Conservation (phyloP, 2,888 invertebrate genomes). For the Lasioglossum figueresi region DNA sequence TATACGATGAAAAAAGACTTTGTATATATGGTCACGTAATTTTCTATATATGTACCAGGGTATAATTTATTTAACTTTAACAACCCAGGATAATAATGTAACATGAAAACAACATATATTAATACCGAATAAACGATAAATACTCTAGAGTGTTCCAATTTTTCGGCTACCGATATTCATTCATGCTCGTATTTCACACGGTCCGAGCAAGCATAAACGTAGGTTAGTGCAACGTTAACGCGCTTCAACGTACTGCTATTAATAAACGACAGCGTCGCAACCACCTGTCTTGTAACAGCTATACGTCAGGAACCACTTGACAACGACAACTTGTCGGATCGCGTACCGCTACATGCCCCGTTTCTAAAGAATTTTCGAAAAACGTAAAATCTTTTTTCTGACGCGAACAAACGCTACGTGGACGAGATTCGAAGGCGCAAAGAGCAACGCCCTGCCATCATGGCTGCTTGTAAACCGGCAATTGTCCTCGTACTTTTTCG, state of each 20-base stretch:
- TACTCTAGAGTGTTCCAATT: constrained; percentile 2
- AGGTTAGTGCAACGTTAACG: constrained; percentile 64
- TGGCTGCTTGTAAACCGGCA: constrained; percentile 74
- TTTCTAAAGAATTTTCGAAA: not conserved
- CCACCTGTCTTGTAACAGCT: constrained; percentile 73
- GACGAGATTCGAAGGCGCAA: constrained; percentile 49
- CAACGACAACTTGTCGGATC: constrained; percentile 77
- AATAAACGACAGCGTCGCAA: constrained; percentile 74
- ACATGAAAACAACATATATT: too few relatives aligned
- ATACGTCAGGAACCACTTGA: constrained; percentile 76
- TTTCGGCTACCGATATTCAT: constrained; percentile 9
- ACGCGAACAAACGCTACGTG: constrained; percentile 12
- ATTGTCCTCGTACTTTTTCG: constrained; percentile 48
- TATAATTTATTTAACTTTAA: not conserved
- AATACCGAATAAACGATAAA: too few relatives aligned
- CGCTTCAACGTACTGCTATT: constrained; percentile 68
- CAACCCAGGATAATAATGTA: not conserved
- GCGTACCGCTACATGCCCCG: constrained; percentile 10
- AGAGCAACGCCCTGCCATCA: constrained; percentile 81
- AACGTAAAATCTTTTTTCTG: constrained; percentile 7
- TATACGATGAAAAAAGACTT: not conserved
- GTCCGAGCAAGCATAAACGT: constrained; percentile 42
- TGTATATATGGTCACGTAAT: not conserved
- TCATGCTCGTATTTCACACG: constrained; percentile 28
- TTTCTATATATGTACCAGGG: not conserved